These are phyloP conservation scores for Philopotamus ludificatus DNA, from an alignment of 1,140 invertebrate species.

Conservation along the genomic window DNA sequence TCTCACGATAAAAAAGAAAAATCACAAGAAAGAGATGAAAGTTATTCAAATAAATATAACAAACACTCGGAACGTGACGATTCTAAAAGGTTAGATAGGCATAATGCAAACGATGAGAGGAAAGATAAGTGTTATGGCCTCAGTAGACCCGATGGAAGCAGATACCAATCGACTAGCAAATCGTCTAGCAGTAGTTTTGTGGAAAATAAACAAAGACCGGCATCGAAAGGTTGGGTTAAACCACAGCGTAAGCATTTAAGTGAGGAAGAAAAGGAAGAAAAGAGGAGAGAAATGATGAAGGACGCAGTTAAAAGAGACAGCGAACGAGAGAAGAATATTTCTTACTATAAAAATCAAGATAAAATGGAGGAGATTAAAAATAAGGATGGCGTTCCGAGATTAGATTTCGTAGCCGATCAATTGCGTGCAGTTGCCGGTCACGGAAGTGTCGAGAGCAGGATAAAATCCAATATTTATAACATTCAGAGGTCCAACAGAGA, in stretches of 20 bases:
- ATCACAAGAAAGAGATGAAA: background rate
- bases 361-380: slow-evolving; percentile 59
- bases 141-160: slow-evolving; percentile 51
- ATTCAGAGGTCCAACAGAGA: slow-evolving; percentile 68
- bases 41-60: background rate
- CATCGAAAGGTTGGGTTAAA: slow-evolving; percentile 44
- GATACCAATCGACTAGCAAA: slow-evolving; percentile 30
- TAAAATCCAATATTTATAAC: slow-evolving; percentile 79
- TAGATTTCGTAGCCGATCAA: slow-evolving; percentile 62
- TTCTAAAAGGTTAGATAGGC: slow-evolving; percentile 1
- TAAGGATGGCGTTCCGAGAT: slow-evolving; percentile 49
- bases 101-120: background rate
- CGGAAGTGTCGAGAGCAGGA: slow-evolving; percentile 69
- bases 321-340: slow-evolving; percentile 64
- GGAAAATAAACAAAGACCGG: slow-evolving; percentile 32
- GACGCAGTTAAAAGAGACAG: slow-evolving; percentile 74
- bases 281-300: slow-evolving; percentile 77
- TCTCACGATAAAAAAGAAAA: background rate
- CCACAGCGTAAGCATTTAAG: slow-evolving; percentile 53
- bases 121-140: slow-evolving; percentile 48
- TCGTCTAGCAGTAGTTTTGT: slow-evolving; percentile 31
- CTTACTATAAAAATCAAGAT: slow-evolving; percentile 64
- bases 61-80: background rate
- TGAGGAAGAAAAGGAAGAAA: slow-evolving; percentile 70
- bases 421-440: slow-evolving; percentile 65